phyloP scores from a whole-genome alignment of 2,888 invertebrate species.

The Mythimna loreyi region DNA sequence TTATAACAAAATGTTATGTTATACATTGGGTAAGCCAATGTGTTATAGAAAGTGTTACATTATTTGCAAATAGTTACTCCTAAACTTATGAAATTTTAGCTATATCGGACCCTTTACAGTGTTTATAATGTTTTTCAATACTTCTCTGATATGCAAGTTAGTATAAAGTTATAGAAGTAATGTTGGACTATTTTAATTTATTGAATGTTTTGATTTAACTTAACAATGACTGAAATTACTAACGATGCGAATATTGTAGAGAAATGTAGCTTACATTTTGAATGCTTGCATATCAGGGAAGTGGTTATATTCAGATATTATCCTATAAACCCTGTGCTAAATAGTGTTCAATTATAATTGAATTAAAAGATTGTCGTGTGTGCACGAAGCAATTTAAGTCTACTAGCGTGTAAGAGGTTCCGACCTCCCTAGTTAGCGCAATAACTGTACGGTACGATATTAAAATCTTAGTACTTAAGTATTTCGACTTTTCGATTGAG shows the following conservation, averaged over 20 bases:
- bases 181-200: conserved; percentile 20
- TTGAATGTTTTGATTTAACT: conserved; percentile 26
- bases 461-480: conserved; percentile 77
- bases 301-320: conserved; percentile 40
- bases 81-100: conserved; percentile 43
- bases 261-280: conserved; percentile 22
- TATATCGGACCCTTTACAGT: conserved; percentile 42
- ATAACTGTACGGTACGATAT: conserved; percentile 72
- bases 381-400: conserved; percentile 84
- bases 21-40: conserved; percentile 33
- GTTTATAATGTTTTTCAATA: conserved; percentile 47
- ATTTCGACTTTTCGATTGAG: conserved; percentile 86
- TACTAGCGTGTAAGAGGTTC: conserved; percentile 71
- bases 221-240: conserved; percentile 50
- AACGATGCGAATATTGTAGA: conserved; percentile 33
- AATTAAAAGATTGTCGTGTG: conserved; percentile 68
- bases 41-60: conserved; percentile 33
- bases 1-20: conserved; percentile 31
- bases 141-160: conserved; percentile 53
- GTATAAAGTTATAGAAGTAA: conserved; percentile 36
- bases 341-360: conserved; percentile 74
- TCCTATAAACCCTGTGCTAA: conserved; percentile 65
- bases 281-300: conserved; percentile 51
- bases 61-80: conserved; percentile 45
- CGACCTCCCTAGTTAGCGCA: conserved; percentile 82